Evolutionary conservation across 2,888 invertebrate species (phyloP).

Genomic region (Harpalus rufipes): DNA sequence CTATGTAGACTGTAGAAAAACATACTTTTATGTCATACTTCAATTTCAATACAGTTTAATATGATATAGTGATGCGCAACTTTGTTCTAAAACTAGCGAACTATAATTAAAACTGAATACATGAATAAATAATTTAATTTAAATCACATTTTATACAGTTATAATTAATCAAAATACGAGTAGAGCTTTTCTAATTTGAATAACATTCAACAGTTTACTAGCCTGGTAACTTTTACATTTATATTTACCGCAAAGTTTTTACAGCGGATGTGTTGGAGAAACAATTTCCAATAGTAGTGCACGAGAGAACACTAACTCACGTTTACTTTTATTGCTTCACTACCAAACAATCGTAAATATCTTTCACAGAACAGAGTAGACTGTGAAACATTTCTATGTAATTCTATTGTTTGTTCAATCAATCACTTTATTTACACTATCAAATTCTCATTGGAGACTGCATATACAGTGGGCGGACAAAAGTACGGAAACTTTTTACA

Average conservation of each 20-base stretch:
- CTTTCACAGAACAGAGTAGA: background rate
- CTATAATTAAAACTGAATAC: background rate
- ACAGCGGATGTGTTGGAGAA: background rate
- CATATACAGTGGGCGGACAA: no score
- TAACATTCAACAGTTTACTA: conserved; percentile 1
- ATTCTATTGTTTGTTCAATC: background rate
- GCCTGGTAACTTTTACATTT: background rate
- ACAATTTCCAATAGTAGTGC: background rate
- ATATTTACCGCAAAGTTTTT: background rate
- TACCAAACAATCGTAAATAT: conserved; percentile 18
- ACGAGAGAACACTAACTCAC: conserved; percentile 22
- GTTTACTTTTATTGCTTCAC: conserved; percentile 18
- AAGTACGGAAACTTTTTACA: no score
- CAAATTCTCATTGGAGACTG: background rate
- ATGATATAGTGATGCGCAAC: background rate
- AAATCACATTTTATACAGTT: background rate
- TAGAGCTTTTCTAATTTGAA: background rate
- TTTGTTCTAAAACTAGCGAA: background rate
- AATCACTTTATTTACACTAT: background rate
- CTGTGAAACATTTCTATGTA: background rate
- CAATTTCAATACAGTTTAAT: no score
- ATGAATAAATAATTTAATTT: background rate
- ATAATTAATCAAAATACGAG: background rate
- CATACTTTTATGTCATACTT: no score
- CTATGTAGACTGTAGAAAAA: no score